phyloP scores from a whole-genome alignment of 1,140 invertebrate species.

The Drosophila pachea region DNA sequence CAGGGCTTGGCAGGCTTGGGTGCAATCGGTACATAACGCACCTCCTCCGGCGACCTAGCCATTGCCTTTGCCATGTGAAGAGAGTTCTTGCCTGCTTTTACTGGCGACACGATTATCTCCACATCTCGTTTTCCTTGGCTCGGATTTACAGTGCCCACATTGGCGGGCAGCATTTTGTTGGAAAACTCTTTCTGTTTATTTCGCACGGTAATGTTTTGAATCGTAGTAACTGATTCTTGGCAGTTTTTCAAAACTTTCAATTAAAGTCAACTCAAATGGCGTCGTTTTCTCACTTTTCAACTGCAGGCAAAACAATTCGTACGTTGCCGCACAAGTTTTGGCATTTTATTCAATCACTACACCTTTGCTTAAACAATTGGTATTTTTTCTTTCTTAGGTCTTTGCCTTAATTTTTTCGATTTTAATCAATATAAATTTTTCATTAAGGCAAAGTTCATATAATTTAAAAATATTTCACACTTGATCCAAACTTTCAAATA shows the following conservation, averaged over 20 bases:
- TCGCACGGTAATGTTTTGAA: background rate
- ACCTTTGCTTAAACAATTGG: constrained; percentile 32
- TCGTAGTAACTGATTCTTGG: constrained; percentile 1
- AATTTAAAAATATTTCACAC: background rate
- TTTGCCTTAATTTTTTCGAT: constrained; percentile 8
- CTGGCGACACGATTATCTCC: constrained; percentile 7
- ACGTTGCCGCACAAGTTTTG: constrained; percentile 69
- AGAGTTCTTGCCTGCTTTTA: constrained; percentile 16
- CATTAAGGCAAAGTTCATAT: background rate
- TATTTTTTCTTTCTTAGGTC: constrained; percentile 49
- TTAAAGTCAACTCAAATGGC: constrained; percentile 36
- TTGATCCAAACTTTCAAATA: constrained; percentile 1
- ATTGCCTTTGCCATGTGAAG: constrained; percentile 7
- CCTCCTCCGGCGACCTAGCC: constrained; percentile 35
- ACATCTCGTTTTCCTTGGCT: constrained; percentile 36
- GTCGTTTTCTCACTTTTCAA: constrained; percentile 56
- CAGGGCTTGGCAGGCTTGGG: constrained; percentile 53
- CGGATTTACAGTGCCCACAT: constrained; percentile 25
- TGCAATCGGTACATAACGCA: constrained; percentile 56
- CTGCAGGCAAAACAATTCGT: constrained; percentile 43
- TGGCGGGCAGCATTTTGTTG: constrained; percentile 51
- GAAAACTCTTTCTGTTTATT: background rate
- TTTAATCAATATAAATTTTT: background rate
- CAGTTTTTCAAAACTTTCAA: constrained; percentile 13
- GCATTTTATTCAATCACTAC: constrained; percentile 57